Evolutionary conservation across 1,140 invertebrate genomes (phyloP), one percentile per base, ranked within the genome.

Genomic region (Drosophila asahinai): DNA sequence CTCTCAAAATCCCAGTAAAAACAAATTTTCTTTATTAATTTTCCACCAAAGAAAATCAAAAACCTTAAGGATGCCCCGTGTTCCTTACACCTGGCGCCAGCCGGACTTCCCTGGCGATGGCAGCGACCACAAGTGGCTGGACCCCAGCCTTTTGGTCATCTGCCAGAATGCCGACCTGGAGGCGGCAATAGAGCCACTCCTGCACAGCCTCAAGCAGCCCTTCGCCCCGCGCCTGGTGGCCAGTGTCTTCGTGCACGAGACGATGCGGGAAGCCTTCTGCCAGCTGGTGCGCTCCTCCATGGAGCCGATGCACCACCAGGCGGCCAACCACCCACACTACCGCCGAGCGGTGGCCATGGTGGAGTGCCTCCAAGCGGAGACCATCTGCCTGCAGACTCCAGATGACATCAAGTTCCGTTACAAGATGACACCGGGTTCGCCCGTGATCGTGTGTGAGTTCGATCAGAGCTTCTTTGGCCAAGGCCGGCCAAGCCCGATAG

Each of bases 221-320:
- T 70, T 87, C 14, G 79, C 59, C 1, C 25, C 22, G 0, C 40
- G 47, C 4, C 45, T 51, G 0, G 47, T 87, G 33, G 84, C 61
- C 15, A 27, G 58, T 1, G 45, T 87, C 0, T 87, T 77, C 14
- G 81, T 89, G 2, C 84, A 87, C 42, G 83, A 89, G n/a, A 77
- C 77, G 3, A 77, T 89, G 73, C 55, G 84, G 0, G 51, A 66
- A 1, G 5, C 17, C 9, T 71, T 87, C 36, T 52, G 68, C 1
- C 59, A 75, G 4, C 70, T 40, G 25, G 62, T 87, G 14, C 42
- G 65, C 12, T 9, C 7, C 0, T 30, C 38, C 8, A 81, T 87
- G 73, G 54, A 62, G 0, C 33, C 42, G 7, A 63, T 89, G 61
- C 62, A 89, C 47, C 58, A 36, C 0, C 61, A 83, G 73, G 80